Base-by-base conservation (phyloP, 2,113 vertebrate genomes). In the Stigmatopora argus region DNA sequence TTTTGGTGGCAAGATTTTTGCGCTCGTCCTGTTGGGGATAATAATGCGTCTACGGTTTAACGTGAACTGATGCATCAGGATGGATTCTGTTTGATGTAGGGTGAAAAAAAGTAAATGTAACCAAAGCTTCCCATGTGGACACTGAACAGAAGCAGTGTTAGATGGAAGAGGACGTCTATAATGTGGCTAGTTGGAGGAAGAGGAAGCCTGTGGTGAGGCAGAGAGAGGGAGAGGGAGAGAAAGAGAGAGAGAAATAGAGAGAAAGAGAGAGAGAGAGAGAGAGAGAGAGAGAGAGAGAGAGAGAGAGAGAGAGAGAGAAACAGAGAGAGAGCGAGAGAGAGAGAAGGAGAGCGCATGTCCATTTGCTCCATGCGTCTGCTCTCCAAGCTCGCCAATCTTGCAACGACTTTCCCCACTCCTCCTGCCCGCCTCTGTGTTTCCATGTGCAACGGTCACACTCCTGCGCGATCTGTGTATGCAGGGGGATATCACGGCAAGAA, bases 371-470 rank as follows among this genome's bases (percentile, higher is more conserved):
- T 88, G 91, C 92, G 90, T 10, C 9, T 86, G 78, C 80, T 85
- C 83, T 90, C 71, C 78, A 65, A 47, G 87, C 89, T 90, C 83
- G 81, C 89, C 90, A 90, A 80, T 90, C 91, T 77, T 82, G 87
- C 85, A 85, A 87, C 90, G 90, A 91, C 85, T 90, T 87, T 81
- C 72, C 70, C 69, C 72, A 67, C 81, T 77, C 79, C 74, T 66
- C 67, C 66, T 75, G 51, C 70, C 80, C 59, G 59, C 59, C 59
- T 68, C 90, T 51, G 70, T 66, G 72, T 71, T 88, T 85, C 89
- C 93, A 92, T 94, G 94, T 93, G 92, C 90, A 70, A 74, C 74
- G 78, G 94, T 92, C 93, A 65, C 83, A 73, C 91, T 92, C 90
- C 92, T 83, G 87, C 90, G 85, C 89, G 90, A 92, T 92, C 94